Percentiles rank a stretch among this genome's conserved stretches.
Conservation (phyloP, 2,888 invertebrate genomes). For the Podotricha telesiphe region DNA sequence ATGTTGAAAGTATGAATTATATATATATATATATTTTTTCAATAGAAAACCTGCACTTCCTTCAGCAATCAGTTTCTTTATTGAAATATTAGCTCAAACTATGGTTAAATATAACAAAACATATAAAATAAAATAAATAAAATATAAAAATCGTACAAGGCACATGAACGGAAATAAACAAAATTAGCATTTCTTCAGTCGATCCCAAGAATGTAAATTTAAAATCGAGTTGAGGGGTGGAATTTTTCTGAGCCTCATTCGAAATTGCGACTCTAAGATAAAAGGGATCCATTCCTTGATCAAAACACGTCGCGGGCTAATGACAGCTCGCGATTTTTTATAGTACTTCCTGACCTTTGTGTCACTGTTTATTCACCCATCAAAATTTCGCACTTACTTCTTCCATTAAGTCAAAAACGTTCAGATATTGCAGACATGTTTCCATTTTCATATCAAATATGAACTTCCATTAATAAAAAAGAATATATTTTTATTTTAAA, state of each 20-base stretch:
- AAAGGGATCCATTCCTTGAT: constrained; percentile 57
- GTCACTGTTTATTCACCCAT: constrained; percentile 30
- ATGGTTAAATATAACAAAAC: neutral
- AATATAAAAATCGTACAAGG: constrained; percentile 9
- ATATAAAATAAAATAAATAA: neutral
- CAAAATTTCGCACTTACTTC: constrained; percentile 32
- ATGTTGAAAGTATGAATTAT: no score
- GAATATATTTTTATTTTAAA: neutral
- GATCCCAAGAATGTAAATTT: constrained; percentile 46
- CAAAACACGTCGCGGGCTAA: constrained; percentile 81
- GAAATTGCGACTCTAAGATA: constrained; percentile 47
- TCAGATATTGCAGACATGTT: neutral
- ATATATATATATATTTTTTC: no score
- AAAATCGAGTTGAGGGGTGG: constrained; percentile 55
- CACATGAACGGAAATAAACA: constrained; percentile 32
- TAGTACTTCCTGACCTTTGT: constrained; percentile 48
- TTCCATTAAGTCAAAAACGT: neutral
- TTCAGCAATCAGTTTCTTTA: no score
- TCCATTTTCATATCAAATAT: neutral
- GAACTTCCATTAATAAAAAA: neutral
- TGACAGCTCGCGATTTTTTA: constrained; percentile 77
- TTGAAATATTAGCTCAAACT: neutral
- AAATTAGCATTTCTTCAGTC: constrained; percentile 26
- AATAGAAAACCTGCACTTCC: no score
- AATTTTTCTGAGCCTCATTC: constrained; percentile 47